Evolutionary conservation across 2,113 vertebrate species (phyloP).

Genomic region (Craseonycteris thonglongyai): DNA sequence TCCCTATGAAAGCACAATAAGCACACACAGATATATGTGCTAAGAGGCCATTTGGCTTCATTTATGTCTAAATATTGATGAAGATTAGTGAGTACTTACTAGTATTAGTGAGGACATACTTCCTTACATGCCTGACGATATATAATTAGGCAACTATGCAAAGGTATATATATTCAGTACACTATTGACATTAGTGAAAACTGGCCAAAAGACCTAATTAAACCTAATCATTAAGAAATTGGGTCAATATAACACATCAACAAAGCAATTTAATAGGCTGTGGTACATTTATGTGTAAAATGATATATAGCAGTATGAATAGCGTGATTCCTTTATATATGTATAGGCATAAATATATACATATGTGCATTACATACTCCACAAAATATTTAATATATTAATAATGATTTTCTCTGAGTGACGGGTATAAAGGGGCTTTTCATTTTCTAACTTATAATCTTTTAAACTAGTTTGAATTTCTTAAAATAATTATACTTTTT

Average conservation of each 20-base stretch:
- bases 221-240: background rate
- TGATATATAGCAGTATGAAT: background rate
- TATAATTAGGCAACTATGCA: background rate
- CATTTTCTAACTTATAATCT: background rate
- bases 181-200: background rate
- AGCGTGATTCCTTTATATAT: background rate
- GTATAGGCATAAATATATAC: background rate
- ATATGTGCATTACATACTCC: background rate
- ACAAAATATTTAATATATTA: background rate
- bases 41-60: background rate
- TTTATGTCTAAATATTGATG: background rate
- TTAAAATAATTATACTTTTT: background rate
- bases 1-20: background rate
- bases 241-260: background rate
- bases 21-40: background rate
- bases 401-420: background rate
- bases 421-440: background rate
- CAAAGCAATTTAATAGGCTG: background rate
- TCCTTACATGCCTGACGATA: background rate
- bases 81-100: background rate
- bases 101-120: background rate
- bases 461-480: background rate
- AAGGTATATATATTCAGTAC: background rate
- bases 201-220: background rate
- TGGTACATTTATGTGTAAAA: background rate